A percentile compares a stretch with the other conserved stretches of the same genome.
These are phyloP conservation scores for Batillaria attramentaria DNA, from an alignment of 1,140 invertebrate genomes.

Conservation along the genomic window DNA sequence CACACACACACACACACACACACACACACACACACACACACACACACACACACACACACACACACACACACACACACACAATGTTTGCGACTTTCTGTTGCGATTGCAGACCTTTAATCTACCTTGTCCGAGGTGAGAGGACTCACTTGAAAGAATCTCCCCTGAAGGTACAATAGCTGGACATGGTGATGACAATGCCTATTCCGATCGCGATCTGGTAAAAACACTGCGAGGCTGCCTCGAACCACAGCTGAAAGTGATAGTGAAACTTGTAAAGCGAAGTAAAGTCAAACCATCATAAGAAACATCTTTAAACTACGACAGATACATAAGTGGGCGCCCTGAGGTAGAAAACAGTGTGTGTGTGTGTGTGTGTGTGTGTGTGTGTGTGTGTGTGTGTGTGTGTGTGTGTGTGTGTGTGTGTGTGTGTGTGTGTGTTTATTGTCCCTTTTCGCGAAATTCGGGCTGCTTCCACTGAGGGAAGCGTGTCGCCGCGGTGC, in stretches of 20 bases:
- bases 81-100: no score
- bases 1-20: conserved; percentile 1
- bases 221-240: neutral
- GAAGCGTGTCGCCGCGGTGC: no score
- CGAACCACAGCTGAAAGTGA: no score
- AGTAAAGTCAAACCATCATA: no score
- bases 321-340: neutral
- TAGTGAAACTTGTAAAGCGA: no score
- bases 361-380: conserved; percentile 3
- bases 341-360: neutral
- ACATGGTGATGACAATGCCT: no score
- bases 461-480: no score
- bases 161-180: neutral
- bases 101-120: no score
- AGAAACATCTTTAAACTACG: no score
- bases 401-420: conserved; percentile 20
- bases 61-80: conserved; percentile 6
- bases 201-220: no score
- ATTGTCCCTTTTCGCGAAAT: no score
- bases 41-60: conserved; percentile 10
- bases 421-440: conserved; percentile 8
- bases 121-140: no score
- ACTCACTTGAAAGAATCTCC: neutral
- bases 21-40: conserved; percentile 5
- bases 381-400: conserved; percentile 8